Conservation (phyloP, 2,888 invertebrate species). For the Cordilura impudica region DNA sequence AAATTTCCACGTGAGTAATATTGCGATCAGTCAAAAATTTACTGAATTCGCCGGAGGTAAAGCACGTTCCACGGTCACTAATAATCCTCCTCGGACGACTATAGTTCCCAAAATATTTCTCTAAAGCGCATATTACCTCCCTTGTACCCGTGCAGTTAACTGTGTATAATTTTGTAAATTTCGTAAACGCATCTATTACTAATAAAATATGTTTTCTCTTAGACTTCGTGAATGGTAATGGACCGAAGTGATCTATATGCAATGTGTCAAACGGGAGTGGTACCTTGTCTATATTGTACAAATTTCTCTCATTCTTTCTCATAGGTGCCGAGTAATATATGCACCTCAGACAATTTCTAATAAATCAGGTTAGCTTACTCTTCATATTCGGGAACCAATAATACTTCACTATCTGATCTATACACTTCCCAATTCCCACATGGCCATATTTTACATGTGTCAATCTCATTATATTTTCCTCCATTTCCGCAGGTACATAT, state of each 20-base stretch:
- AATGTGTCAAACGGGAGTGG: background rate
- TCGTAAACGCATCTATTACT: too few relatives aligned
- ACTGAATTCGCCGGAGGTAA: constrained; percentile 20
- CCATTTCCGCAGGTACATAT: background rate
- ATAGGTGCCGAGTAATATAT: too few relatives aligned
- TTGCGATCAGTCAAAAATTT: constrained; percentile 21
- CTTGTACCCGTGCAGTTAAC: background rate
- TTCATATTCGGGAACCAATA: constrained; percentile 29
- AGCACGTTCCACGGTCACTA: constrained; percentile 1
- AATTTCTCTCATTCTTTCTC: too few relatives aligned
- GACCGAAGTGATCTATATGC: background rate
- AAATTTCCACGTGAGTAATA: too few relatives aligned
- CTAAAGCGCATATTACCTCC: background rate
- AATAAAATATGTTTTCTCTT: too few relatives aligned
- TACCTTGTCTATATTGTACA: background rate
- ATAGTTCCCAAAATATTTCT: background rate
- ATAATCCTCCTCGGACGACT: background rate
- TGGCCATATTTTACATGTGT: constrained; percentile 64
- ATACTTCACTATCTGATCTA: constrained; percentile 52
- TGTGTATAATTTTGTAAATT: too few relatives aligned
- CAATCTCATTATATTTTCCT: constrained; percentile 56
- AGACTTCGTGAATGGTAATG: background rate
- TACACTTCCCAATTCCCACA: too few relatives aligned
- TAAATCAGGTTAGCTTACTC: background rate
- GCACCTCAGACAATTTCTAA: background rate